These are phyloP conservation scores for Thomomys bottae DNA, from an alignment of 2,113 vertebrate species.

Conservation along the genomic window DNA sequence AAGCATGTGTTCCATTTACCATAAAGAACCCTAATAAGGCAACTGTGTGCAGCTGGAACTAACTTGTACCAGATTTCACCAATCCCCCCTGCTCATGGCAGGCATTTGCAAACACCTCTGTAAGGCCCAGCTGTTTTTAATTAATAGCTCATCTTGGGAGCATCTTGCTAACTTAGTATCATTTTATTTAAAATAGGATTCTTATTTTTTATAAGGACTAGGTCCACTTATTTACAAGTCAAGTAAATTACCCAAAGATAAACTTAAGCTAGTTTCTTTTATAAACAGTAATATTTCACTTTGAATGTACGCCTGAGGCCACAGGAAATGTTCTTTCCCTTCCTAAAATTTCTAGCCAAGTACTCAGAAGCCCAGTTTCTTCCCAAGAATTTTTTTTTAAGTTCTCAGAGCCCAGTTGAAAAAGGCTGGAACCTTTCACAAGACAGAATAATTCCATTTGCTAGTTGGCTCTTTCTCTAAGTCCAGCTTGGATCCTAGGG, in stretches of 20 bases:
- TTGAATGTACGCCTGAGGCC: slow-evolving; percentile 71
- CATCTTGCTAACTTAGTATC: slow-evolving; percentile 42
- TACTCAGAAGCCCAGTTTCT: slow-evolving; percentile 71
- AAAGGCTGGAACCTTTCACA: slow-evolving; percentile 71
- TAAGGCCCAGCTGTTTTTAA: slow-evolving; percentile 61
- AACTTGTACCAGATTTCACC: slow-evolving; percentile 23
- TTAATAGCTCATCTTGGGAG: slow-evolving; percentile 41
- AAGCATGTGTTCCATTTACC: slow-evolving; percentile 28
- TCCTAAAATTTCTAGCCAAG: slow-evolving; percentile 75
- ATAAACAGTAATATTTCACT: slow-evolving; percentile 76
- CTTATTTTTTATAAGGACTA: slow-evolving; percentile 46
- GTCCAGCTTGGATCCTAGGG: slow-evolving; percentile 60
- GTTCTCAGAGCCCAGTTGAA: slow-evolving; percentile 57
- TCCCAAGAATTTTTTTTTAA: slow-evolving; percentile 71
- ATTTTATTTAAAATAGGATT: slow-evolving; percentile 63
- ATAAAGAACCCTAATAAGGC: slow-evolving; percentile 50
- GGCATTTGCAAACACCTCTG: slow-evolving; percentile 51
- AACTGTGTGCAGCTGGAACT: slow-evolving; percentile 69
- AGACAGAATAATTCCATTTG: slow-evolving; percentile 76
- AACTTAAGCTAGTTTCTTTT: slow-evolving; percentile 74
- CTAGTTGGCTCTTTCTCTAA: slow-evolving; percentile 63
- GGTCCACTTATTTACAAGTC: slow-evolving; percentile 70
- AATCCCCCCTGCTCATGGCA: neutral
- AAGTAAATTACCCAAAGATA: slow-evolving; percentile 73
- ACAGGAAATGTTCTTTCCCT: slow-evolving; percentile 76